Conservation (phyloP, 2,797 vertebrate species). For the Sebastes oblongus region DNA sequence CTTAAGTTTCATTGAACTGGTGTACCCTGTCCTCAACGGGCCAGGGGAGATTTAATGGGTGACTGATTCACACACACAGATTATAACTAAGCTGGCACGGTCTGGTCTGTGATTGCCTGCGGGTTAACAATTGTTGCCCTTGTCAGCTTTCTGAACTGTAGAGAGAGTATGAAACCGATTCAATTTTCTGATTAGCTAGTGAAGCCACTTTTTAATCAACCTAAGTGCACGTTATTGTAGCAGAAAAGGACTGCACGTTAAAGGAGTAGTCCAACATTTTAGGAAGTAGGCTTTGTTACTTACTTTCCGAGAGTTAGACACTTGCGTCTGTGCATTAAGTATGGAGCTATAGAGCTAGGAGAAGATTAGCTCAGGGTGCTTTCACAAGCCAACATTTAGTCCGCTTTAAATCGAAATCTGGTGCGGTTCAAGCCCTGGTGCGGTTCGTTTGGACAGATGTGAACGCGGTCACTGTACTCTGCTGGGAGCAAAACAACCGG, state of each 20-base stretch:
- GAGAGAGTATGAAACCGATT: neutral
- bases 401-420: no score
- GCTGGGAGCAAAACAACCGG: no score
- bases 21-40: neutral
- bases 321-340: neutral
- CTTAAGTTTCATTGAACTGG: slow-evolving; percentile 2
- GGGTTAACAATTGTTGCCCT: slow-evolving; percentile 20
- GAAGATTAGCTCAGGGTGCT: neutral
- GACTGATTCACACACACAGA: slow-evolving; percentile 31
- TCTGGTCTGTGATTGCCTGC: neutral
- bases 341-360: neutral
- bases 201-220: neutral
- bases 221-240: neutral
- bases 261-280: neutral
- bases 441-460: no score
- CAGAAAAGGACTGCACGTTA: neutral
- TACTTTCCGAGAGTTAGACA: neutral
- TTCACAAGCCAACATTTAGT: no score
- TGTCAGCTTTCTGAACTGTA: slow-evolving; percentile 15
- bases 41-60: slow-evolving; percentile 38
- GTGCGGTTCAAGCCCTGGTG: no score
- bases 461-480: no score
- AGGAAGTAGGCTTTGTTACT: neutral
- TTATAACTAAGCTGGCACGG: slow-evolving; percentile 5
- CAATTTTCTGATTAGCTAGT: neutral